phyloP scores from a whole-genome alignment of 2,888 invertebrate species.

The Parochlus steinenii region DNA sequence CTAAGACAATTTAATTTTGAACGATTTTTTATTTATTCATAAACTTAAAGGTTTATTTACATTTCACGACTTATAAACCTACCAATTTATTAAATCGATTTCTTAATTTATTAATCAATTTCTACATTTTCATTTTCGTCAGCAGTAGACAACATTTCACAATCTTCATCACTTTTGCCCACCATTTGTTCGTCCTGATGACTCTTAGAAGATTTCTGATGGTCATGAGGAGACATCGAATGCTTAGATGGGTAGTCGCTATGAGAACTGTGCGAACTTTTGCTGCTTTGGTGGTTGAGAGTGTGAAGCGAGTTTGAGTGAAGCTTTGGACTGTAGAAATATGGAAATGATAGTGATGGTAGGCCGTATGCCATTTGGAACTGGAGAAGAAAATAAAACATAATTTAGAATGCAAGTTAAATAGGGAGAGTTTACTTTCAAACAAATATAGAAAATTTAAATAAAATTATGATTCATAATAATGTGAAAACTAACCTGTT shows the following conservation, averaged over 20 bases:
- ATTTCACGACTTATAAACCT: no score
- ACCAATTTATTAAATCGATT: conserved; percentile 1
- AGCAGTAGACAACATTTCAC: conserved; percentile 16
- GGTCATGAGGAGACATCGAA: not conserved
- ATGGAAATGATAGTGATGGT: conserved; percentile 28
- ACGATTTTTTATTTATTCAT: no score
- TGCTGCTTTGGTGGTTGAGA: conserved; percentile 1
- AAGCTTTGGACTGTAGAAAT: conserved; percentile 29
- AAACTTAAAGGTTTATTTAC: not conserved
- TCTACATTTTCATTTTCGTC: conserved; percentile 30
- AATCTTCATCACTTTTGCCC: conserved; percentile 15
- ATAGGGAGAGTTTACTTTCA: not conserved
- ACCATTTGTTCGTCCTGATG: conserved; percentile 7
- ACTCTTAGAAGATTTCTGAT: conserved; percentile 15
- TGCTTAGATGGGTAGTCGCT: not conserved
- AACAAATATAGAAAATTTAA: not conserved
- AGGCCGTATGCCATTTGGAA: conserved; percentile 30
- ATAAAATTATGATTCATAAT: not conserved
- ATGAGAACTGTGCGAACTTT: conserved; percentile 9
- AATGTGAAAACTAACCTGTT: conserved; percentile 19
- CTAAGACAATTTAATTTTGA: no score
- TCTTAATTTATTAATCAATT: conserved; percentile 23
- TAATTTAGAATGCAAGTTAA: not conserved
- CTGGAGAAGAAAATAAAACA: conserved; percentile 15
- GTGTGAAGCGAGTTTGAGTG: conserved; percentile 26